Percentiles rank a stretch among this genome's conserved stretches.
Conservation (phyloP, 2,797 vertebrate genomes). For the Paramormyrops hopkinsi region DNA sequence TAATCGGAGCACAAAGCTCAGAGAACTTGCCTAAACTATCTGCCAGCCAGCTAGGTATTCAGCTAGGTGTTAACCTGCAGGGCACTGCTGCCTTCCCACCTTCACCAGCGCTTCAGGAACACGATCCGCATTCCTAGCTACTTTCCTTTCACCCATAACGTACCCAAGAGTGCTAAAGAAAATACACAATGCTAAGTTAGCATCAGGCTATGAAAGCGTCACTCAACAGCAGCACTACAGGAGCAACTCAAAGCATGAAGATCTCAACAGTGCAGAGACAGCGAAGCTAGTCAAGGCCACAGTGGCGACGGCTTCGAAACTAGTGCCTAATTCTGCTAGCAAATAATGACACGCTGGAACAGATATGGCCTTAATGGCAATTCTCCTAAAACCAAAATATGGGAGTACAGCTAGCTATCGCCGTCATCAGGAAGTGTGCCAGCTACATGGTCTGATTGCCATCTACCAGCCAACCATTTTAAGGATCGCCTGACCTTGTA, state of each 20-base stretch:
- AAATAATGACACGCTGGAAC: neutral
- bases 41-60: neutral
- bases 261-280: neutral
- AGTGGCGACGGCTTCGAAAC: neutral
- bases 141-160: neutral
- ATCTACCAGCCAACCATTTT: neutral
- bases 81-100: neutral
- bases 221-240: neutral
- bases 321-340: neutral
- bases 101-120: neutral
- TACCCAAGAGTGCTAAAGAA: neutral
- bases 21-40: neutral
- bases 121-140: neutral
- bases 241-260: neutral
- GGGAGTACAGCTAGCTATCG: too few relatives aligned
- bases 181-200: neutral
- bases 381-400: too few relatives aligned
- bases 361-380: neutral
- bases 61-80: neutral
- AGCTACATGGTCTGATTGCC: neutral
- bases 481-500: slow-evolving; percentile 70
- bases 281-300: neutral
- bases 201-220: neutral
- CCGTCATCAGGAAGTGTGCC: neutral
- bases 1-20: neutral